Base-by-base conservation (phyloP, 2,888 invertebrate genomes). In the Mycalesis mineus region DNA sequence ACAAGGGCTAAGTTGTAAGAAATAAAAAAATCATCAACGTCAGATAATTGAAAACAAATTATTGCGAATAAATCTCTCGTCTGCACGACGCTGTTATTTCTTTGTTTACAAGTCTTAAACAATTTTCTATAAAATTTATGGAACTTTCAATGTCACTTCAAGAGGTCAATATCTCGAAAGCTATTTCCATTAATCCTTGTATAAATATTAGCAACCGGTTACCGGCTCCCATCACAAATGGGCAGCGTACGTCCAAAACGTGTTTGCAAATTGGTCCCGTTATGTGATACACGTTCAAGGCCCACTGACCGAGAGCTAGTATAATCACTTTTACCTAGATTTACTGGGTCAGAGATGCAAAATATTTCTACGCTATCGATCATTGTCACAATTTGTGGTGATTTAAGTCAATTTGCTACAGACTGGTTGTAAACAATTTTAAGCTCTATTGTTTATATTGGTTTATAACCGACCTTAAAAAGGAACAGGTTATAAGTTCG, bases 301-400 rank as follows among this genome's bases (percentile, higher is more conserved):
- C 66, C 66, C 48, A 65, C 60, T 68, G 62, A 66, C 68, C 67
- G 48, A 62, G 50, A 59, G 63, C 48, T 42, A 51, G 42, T 42
- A 54, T 61, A 58, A 65, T 66, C 66, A 68, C 69, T 69, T 68
- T 69, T 66, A 64, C 67, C 62, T 53, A 62, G 49, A 61, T 57
- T 29, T 39, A 37, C 42, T 31, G 49, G 33, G 39, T 44, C 44
- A 39, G 29, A 29, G 8, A 37, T 17, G 22, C 13, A 8, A 33
- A 22, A 36, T 42, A 28, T 31, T 22, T 22, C 14, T 28, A 17
- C 15, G 17, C 22, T 44, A 44, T 36, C 48, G 9, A 37, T 47
- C 33, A 47, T 9, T 47, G 33, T 33, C 14, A 33, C 15, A 15
- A 33, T 33, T 47, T 15, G 15, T 1, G 22, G 22, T 22, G 5